phyloP scores from a whole-genome alignment of 2,888 invertebrate species.

The Globia sparganii region DNA sequence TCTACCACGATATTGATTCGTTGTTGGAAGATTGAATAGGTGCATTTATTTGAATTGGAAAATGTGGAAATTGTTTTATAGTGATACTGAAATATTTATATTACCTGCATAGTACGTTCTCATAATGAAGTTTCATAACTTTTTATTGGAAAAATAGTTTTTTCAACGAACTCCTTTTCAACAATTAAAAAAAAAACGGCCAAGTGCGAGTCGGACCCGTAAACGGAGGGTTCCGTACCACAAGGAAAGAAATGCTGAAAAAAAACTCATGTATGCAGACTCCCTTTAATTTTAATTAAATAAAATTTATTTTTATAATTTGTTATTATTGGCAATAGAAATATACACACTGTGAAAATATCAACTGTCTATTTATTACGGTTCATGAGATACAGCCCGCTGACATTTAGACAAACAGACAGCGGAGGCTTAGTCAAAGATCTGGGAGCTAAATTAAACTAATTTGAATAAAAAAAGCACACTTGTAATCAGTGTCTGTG shows the following conservation, averaged over 20 bases:
- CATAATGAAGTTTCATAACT: neutral
- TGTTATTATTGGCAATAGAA: no score
- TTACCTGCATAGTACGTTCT: neutral
- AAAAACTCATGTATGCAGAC: neutral
- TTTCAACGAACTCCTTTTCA: neutral
- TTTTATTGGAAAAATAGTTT: neutral
- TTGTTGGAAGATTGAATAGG: constrained; percentile 44
- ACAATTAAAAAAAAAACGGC: neutral
- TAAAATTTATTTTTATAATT: no score
- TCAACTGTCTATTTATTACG: no score
- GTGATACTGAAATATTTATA: neutral
- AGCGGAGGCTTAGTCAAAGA: neutral
- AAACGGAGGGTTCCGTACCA: neutral
- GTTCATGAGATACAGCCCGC: no score
- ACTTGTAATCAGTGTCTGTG: no score
- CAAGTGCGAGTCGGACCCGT: neutral
- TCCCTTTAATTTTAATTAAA: no score
- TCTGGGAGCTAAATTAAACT: neutral
- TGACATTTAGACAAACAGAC: no score
- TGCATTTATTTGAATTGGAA: constrained; percentile 41
- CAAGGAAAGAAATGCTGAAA: neutral
- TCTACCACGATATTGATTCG: constrained; percentile 58
- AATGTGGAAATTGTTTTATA: constrained; percentile 9
- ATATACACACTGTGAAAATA: no score
- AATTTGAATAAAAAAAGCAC: no score